Conservation (phyloP, 2,113 vertebrate genomes). For the Falcunculus frontatus region DNA sequence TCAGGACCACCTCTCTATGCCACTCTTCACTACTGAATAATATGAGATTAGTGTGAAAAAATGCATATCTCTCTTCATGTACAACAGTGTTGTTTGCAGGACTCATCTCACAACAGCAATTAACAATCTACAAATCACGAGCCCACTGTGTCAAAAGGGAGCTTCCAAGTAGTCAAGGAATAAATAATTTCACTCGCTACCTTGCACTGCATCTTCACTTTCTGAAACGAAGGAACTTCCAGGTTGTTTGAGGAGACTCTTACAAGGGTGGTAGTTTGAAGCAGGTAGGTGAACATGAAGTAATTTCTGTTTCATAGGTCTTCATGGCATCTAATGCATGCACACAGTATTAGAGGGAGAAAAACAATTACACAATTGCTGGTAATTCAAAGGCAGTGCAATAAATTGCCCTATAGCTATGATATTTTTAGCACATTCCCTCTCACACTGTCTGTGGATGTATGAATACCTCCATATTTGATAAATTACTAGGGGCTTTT, state of each 20-base stretch:
- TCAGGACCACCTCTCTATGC: not conserved
- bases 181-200: not conserved
- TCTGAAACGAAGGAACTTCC: not conserved
- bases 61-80: accelerated
- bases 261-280: not conserved
- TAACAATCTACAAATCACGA: not conserved
- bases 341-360: not conserved
- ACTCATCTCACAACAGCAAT: not conserved
- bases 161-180: not conserved
- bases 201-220: not conserved
- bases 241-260: not conserved
- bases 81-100: not conserved
- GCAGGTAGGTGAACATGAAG: not conserved
- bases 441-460: accelerated
- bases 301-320: not conserved
- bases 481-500: not conserved
- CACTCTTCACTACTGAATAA: not conserved
- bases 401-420: not conserved
- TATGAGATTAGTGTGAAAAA: not conserved
- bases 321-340: not conserved
- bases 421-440: not conserved
- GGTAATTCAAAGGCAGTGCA: not conserved
- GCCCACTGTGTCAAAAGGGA: not conserved
- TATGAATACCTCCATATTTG: not conserved
- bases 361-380: not conserved